Conservation (phyloP, 92 coral and sea anemone species). For the Parazoanthus swiftii region DNA sequence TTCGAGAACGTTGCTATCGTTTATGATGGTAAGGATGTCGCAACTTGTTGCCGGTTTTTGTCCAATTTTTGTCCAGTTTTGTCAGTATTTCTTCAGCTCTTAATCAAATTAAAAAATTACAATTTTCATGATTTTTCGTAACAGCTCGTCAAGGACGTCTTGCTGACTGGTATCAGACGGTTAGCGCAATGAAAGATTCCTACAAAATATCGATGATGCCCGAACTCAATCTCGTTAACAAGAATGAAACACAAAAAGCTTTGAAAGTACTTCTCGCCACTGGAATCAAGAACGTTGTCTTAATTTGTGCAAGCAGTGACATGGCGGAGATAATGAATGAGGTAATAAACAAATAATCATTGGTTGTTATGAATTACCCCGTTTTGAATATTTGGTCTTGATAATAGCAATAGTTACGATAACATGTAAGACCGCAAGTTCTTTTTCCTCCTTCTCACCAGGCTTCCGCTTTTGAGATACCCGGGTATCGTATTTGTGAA, state of each 20-base stretch:
- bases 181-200: slow-evolving; percentile 52
- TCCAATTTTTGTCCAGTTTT: no score
- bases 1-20: slow-evolving; percentile 66
- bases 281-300: slow-evolving; percentile 71
- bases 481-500: no score
- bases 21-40: slow-evolving; percentile 66
- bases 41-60: not conserved
- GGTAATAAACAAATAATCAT: slow-evolving; percentile 37
- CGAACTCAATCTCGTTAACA: slow-evolving; percentile 63
- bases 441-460: no score
- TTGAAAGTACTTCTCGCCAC: slow-evolving; percentile 55
- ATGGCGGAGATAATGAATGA: slow-evolving; percentile 75
- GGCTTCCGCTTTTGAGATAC: no score
- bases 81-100: not conserved
- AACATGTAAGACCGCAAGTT: no score
- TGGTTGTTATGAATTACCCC: no score
- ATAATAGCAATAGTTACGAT: no score
- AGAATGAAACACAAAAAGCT: slow-evolving; percentile 35
- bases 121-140: not conserved
- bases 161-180: slow-evolving; percentile 61
- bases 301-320: slow-evolving; percentile 77
- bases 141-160: slow-evolving; percentile 59
- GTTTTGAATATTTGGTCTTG: not conserved
- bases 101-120: not conserved
- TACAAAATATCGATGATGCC: slow-evolving; percentile 85